These are phyloP conservation scores for Onthophagus taurus DNA, from an alignment of 1,140 invertebrate species.

Conservation along the genomic window DNA sequence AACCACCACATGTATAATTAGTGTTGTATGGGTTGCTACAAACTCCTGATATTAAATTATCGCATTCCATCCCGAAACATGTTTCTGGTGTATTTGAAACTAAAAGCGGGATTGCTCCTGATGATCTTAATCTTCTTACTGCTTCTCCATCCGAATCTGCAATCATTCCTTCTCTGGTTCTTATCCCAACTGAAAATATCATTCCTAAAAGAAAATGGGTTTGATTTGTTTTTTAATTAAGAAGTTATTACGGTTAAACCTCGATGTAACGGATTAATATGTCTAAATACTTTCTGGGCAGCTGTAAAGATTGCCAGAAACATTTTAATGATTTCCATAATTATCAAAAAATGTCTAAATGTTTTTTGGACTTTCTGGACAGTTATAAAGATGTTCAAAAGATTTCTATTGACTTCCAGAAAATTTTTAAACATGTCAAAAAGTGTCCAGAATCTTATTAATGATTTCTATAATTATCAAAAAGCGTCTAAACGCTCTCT, in stretches of 20 bases:
- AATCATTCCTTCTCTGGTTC: constrained; percentile 44
- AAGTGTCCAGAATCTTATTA: too few species aligned
- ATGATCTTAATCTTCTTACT: constrained; percentile 47
- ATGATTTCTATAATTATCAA: too few species aligned
- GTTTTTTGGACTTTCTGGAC: too few species aligned
- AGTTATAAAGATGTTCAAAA: too few species aligned
- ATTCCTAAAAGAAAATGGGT: constrained; percentile 59
- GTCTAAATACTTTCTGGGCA: too few species aligned
- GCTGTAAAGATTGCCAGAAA: constrained; percentile 58
- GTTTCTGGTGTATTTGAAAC: constrained; percentile 78
- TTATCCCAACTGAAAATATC: constrained; percentile 54
- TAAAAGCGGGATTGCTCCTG: constrained; percentile 69
- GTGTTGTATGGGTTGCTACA: constrained; percentile 74
- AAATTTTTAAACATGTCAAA: too few species aligned
- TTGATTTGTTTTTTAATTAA: constrained; percentile 78
- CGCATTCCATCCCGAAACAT: constrained; percentile 55
- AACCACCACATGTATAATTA: constrained; percentile 55
- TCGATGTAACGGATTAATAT: constrained; percentile 55
- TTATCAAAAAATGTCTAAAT: too few species aligned
- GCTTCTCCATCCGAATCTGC: constrained; percentile 51
- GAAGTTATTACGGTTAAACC: constrained; percentile 77
- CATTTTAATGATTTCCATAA: too few species aligned
- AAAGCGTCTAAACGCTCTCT: too few species aligned
- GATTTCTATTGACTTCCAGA: too few species aligned
- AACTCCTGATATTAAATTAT: constrained; percentile 58